Evolutionary conservation across 1,140 invertebrate species (phyloP).

Genomic region (Sesamia nonagrioides): DNA sequence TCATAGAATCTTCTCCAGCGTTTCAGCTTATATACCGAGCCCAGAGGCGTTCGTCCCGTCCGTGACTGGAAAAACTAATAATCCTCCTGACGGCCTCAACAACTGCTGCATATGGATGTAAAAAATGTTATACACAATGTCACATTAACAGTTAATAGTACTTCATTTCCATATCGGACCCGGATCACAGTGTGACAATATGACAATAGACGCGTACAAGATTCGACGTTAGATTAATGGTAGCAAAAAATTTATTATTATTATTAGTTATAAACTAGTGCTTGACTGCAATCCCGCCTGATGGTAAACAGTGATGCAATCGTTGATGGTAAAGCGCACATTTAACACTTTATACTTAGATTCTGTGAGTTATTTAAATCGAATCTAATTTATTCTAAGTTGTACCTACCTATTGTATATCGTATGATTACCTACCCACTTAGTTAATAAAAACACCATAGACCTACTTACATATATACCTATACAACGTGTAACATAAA

Average conservation of each 20-base stretch:
- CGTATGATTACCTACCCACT: no score
- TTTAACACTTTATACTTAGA: not conserved
- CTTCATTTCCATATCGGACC: conserved; percentile 79
- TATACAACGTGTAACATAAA: no score
- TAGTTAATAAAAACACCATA: no score
- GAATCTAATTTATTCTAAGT: no score
- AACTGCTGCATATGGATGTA: conserved; percentile 68
- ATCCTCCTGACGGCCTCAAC: conserved; percentile 62
- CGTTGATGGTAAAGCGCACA: no score
- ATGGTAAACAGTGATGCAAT: no score
- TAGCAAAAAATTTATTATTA: conserved; percentile 48
- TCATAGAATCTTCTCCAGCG: conserved; percentile 45
- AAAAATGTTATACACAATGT: conserved; percentile 76
- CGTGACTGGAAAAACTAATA: conserved; percentile 83
- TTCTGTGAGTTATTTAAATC: not conserved
- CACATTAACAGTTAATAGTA: conserved; percentile 79
- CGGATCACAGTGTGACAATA: conserved; percentile 71
- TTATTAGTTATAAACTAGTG: no score
- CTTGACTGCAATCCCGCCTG: no score
- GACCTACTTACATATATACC: no score
- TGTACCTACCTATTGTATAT: no score
- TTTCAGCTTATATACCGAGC: conserved; percentile 72
- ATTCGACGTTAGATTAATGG: conserved; percentile 52
- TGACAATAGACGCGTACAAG: conserved; percentile 65
- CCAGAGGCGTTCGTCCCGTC: conserved; percentile 60